Conservation (phyloP, 2,888 invertebrate species). For the Drosophila siamana region DNA sequence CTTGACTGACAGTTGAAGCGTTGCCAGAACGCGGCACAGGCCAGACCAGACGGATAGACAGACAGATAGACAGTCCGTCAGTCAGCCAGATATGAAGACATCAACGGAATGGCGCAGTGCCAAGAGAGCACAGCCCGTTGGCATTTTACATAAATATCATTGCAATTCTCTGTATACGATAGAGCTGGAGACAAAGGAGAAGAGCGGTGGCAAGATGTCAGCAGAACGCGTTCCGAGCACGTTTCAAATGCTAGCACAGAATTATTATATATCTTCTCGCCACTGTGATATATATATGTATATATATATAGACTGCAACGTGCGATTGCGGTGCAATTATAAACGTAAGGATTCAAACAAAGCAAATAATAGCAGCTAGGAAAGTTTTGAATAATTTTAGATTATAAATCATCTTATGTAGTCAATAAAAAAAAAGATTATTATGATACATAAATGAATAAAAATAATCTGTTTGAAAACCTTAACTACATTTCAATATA, state of each 20-base stretch:
- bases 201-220: neutral
- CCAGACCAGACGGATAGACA: constrained; percentile 30
- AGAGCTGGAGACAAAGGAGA: neutral
- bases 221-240: constrained; percentile 41
- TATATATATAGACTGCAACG: constrained; percentile 10
- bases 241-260: constrained; percentile 33
- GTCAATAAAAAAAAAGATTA: neutral
- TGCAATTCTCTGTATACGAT: constrained; percentile 15
- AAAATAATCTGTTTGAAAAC: neutral
- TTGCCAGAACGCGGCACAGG: constrained; percentile 44
- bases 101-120: constrained; percentile 45
- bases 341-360: constrained; percentile 7
- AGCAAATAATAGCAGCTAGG: neutral
- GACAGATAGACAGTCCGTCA: constrained; percentile 37
- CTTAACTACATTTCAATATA: no score
- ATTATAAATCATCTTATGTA: no score
- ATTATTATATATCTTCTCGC: constrained; percentile 15
- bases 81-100: constrained; percentile 59
- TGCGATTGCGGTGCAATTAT: constrained; percentile 22
- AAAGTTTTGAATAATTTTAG: neutral
- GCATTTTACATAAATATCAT: constrained; percentile 52
- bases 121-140: constrained; percentile 43
- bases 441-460: neutral
- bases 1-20: constrained; percentile 68
- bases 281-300: neutral